Evolutionary conservation across 1,140 invertebrate species (phyloP).

Genomic region (Chrysopa pallens): DNA sequence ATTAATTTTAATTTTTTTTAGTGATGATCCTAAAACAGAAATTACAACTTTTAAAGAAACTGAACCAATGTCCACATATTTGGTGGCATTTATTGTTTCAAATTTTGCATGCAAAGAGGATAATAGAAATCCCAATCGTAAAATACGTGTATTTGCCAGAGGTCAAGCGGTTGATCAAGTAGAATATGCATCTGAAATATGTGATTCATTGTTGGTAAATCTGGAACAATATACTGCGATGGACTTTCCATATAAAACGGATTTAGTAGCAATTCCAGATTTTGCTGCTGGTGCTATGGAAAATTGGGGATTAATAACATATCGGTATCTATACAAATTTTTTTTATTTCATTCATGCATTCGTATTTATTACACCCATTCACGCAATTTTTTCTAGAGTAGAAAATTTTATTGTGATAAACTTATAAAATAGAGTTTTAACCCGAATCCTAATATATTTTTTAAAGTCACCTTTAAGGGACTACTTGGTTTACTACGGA

Average conservation of each 20-base stretch:
- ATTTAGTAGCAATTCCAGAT: conserved; percentile 50
- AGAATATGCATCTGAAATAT: not conserved
- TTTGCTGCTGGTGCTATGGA: conserved; percentile 65
- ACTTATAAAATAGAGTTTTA: too few relatives aligned
- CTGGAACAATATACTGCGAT: conserved; percentile 1
- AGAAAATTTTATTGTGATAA: too few relatives aligned
- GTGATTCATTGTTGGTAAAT: not conserved
- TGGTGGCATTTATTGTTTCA: conserved; percentile 53
- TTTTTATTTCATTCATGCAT: not conserved
- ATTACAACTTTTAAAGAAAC: conserved; percentile 4
- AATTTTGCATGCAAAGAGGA: conserved; percentile 28
- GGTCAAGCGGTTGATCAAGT: not conserved
- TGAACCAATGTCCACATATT: conserved; percentile 52
- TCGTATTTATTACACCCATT: too few relatives aligned
- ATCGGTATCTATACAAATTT: conserved; percentile 22
- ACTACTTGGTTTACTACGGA: too few relatives aligned
- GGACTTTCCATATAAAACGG: conserved; percentile 23
- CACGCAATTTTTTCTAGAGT: too few relatives aligned
- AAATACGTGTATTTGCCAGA: not conserved
- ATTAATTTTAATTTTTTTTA: too few relatives aligned
- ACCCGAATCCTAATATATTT: too few relatives aligned
- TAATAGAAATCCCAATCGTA: not conserved
- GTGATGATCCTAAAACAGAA: not conserved
- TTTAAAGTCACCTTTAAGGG: too few relatives aligned
- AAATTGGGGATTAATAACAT: conserved; percentile 70